Percentiles rank a stretch among this genome's conserved stretches.
Conservation (phyloP, 2,113 vertebrate genomes). For the Columbina picui region DNA sequence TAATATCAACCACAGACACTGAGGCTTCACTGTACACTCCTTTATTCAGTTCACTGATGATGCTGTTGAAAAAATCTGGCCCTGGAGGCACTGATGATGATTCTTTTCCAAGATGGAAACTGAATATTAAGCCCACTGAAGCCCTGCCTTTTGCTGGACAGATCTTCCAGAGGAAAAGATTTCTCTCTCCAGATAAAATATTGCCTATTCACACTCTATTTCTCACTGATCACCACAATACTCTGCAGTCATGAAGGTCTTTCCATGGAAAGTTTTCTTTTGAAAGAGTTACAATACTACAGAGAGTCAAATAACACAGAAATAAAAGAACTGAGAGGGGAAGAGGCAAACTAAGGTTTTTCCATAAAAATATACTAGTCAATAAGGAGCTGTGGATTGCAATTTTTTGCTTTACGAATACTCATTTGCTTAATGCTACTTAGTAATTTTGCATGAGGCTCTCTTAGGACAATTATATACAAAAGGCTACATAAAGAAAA, state of each 20-base stretch:
- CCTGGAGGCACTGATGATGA: not conserved
- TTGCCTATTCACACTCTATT: accelerated
- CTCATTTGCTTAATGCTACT: not conserved
- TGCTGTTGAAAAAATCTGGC: not conserved
- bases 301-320: not conserved
- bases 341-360: not conserved
- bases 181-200: not conserved
- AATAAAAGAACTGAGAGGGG: not conserved
- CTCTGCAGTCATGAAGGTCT: not conserved
- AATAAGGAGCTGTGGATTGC: not conserved
- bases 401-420: not conserved
- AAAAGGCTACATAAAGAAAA: not conserved
- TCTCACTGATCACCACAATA: not conserved
- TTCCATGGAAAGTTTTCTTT: not conserved
- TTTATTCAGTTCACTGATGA: not conserved
- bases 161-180: not conserved
- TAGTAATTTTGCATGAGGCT: not conserved
- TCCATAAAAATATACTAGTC: not conserved
- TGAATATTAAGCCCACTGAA: not conserved
- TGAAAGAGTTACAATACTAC: not conserved
- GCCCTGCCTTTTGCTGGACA: not conserved
- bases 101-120: not conserved
- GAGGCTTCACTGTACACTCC: not conserved
- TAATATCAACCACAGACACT: not conserved
- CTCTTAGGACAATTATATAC: not conserved